Evolutionary conservation across 2,888 invertebrate genomes (phyloP).

Genomic region (Standfussiana lucernea): DNA sequence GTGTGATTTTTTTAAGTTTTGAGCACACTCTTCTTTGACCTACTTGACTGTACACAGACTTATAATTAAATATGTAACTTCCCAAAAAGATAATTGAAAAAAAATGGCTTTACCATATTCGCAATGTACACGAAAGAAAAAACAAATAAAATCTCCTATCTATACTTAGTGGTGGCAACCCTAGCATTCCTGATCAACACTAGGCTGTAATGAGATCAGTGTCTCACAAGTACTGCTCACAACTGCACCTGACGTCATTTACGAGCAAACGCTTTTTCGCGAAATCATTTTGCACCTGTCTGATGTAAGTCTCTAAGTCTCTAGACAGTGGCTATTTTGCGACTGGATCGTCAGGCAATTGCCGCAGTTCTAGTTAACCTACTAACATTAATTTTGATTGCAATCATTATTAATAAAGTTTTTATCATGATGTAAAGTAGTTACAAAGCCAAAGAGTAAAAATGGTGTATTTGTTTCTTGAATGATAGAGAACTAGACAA

Average conservation of each 20-base stretch:
- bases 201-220: slow-evolving; percentile 39
- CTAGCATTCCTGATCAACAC: slow-evolving; percentile 38
- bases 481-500: neutral
- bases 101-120: neutral
- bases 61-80: neutral
- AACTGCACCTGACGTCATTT: neutral
- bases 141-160: neutral
- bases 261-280: slow-evolving; percentile 9
- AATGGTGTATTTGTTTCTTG: neutral
- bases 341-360: neutral
- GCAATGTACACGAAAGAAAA: neutral
- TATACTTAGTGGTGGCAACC: slow-evolving; percentile 9
- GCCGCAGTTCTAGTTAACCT: neutral
- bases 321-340: neutral
- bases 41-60: too few species aligned
- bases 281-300: slow-evolving; percentile 1
- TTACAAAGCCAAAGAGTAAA: neutral
- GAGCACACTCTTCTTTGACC: neutral
- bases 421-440: neutral
- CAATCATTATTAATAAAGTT: too few species aligned
- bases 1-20: too few species aligned
- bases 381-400: neutral
- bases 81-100: neutral
- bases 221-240: slow-evolving; percentile 1
- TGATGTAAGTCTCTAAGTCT: neutral